Percentiles rank a stretch among this genome's conserved stretches.
Conservation (phyloP, 2,797 vertebrate species). For the Sebastolobus altivelis region DNA sequence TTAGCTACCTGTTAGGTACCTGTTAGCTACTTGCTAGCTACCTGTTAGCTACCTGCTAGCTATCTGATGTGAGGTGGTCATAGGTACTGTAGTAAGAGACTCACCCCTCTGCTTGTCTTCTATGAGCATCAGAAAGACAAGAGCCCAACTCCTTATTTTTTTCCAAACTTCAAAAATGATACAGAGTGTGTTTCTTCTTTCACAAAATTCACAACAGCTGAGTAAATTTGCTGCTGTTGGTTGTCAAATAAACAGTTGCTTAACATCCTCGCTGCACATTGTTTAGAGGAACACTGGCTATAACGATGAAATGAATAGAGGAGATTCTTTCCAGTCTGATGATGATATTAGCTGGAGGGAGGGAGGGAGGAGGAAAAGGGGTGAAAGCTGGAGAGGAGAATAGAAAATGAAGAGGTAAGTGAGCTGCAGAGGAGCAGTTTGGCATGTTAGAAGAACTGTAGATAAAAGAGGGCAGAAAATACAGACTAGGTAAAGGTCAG, state of each 20-base stretch:
- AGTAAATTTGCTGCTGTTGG: not conserved
- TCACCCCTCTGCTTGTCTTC: not conserved
- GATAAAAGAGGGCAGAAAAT: slow-evolving; percentile 44
- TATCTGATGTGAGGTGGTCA: not conserved
- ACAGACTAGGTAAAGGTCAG: slow-evolving; percentile 30
- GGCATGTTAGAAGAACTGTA: slow-evolving; percentile 19
- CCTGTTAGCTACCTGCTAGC: not conserved
- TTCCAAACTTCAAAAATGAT: not conserved
- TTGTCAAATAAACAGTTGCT: not conserved
- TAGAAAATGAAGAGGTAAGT: not conserved
- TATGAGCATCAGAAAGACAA: not conserved
- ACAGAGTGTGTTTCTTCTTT: not conserved
- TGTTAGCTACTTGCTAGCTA: not conserved
- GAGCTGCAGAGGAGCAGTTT: slow-evolving; percentile 4
- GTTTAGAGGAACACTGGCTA: not conserved
- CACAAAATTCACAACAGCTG: not conserved
- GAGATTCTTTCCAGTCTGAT: not conserved
- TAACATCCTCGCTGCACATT: not conserved
- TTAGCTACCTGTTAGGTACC: not conserved
- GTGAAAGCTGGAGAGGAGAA: slow-evolving; percentile 1
- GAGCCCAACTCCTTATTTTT: not conserved
- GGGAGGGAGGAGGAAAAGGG: not conserved
- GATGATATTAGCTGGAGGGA: not conserved
- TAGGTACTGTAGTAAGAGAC: not conserved
- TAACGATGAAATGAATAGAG: not conserved